Evolutionary conservation across 2,888 invertebrate species (phyloP).

Genomic region (Spisula subtruncata): DNA sequence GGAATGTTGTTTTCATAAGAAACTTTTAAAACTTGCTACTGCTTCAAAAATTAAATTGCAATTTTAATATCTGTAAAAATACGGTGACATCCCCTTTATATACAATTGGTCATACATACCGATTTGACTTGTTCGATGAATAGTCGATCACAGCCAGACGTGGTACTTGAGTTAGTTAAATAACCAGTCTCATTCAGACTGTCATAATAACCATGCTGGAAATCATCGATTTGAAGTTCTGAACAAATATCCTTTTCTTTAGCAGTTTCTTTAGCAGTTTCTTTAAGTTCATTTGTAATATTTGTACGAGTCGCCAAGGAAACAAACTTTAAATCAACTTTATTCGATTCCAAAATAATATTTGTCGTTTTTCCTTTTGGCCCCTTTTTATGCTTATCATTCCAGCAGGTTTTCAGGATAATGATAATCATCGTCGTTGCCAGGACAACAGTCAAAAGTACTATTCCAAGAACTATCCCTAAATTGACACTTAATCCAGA

Average conservation of each 20-base stretch:
- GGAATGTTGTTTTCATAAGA: too few species aligned
- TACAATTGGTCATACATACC: constrained; percentile 36
- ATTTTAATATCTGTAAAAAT: too few species aligned
- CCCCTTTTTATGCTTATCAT: constrained; percentile 52
- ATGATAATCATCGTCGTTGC: constrained; percentile 71
- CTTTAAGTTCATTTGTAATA: constrained; percentile 54
- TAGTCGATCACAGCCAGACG: constrained; percentile 52
- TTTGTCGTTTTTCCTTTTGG: constrained; percentile 47
- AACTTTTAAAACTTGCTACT: too few species aligned
- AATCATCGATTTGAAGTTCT: constrained; percentile 48
- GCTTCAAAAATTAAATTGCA: too few species aligned
- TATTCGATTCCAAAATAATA: constrained; percentile 56
- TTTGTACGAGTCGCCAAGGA: constrained; percentile 59
- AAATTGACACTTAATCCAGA: constrained; percentile 42
- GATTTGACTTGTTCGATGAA: constrained; percentile 62
- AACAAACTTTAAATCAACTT: constrained; percentile 58
- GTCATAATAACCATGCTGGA: constrained; percentile 43
- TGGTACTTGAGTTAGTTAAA: constrained; percentile 45
- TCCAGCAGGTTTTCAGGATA: constrained; percentile 70
- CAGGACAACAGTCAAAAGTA: constrained; percentile 69
- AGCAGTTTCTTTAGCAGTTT: constrained; percentile 51
- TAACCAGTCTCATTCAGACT: constrained; percentile 57
- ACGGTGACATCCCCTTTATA: background rate
- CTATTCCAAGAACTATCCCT: constrained; percentile 72
- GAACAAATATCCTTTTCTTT: constrained; percentile 48